Evolutionary conservation across 2,113 vertebrate species (phyloP).

Genomic region (Vidua chalybeata): DNA sequence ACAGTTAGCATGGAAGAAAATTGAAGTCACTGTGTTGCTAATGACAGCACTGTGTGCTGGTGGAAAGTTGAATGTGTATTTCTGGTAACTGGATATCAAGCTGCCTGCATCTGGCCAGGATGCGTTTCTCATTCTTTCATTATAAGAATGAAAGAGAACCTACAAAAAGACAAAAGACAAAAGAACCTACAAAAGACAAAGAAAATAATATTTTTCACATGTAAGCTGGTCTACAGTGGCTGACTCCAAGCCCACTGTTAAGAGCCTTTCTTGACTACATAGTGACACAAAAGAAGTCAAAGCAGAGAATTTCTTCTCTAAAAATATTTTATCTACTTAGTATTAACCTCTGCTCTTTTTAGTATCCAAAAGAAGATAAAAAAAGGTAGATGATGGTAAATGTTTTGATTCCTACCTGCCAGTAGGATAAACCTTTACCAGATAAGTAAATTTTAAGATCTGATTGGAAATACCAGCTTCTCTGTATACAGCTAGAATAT

Average conservation of each 20-base stretch:
- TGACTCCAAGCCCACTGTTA: background rate
- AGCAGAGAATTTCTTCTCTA: background rate
- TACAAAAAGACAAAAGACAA: background rate
- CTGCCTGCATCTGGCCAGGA: background rate
- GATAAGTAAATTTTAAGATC: background rate
- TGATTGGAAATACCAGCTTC: background rate
- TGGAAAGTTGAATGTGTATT: background rate
- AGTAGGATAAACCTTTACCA: background rate
- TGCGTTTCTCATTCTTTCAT: background rate
- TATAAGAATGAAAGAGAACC: rapidly evolving
- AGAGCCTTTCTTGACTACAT: background rate
- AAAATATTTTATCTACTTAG: background rate
- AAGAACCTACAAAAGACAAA: background rate
- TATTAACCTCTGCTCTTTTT: background rate
- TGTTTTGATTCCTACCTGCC: background rate
- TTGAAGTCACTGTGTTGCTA: background rate
- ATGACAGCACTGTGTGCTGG: background rate
- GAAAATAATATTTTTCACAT: background rate
- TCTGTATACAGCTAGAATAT: background rate
- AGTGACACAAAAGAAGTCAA: background rate
- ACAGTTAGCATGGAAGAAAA: background rate
- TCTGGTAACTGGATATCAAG: background rate
- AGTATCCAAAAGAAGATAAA: background rate
- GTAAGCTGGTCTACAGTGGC: background rate
- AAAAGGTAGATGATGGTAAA: background rate